phyloP scores from a whole-genome alignment of 1,140 invertebrate species.

The Anadara kagoshimensis region DNA sequence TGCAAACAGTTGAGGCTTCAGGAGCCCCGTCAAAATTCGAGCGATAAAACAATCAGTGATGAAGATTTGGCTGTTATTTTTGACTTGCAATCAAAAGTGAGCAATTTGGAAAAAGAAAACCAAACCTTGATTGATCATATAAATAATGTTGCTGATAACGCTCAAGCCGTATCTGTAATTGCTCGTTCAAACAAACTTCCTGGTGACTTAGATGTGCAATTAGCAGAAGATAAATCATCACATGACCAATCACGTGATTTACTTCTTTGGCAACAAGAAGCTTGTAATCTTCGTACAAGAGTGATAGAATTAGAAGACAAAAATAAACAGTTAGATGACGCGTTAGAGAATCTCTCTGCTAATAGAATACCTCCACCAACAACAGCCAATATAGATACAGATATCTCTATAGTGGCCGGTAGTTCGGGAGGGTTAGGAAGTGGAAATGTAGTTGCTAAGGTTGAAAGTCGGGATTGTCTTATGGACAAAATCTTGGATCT shows the following conservation, averaged over 20 bases:
- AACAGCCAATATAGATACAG: too few species aligned
- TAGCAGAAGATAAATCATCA: too few species aligned
- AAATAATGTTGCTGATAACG: too few species aligned
- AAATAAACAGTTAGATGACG: conserved; percentile 75
- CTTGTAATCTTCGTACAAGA: conserved; percentile 11
- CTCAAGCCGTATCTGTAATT: too few species aligned
- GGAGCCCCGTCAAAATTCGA: background rate
- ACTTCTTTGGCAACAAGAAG: too few species aligned
- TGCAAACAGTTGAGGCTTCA: background rate
- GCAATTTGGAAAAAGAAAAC: conserved; percentile 12
- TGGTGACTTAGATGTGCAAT: too few species aligned
- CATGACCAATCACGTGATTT: too few species aligned
- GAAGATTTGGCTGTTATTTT: too few species aligned
- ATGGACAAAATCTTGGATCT: conserved; percentile 66
- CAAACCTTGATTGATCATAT: background rate
- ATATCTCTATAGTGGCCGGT: too few species aligned
- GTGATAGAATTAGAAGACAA: conserved; percentile 35
- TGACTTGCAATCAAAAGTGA: conserved; percentile 13
- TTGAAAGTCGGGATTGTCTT: conserved; percentile 40
- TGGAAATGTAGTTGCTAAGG: background rate
- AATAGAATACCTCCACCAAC: too few species aligned
- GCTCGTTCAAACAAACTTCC: too few species aligned
- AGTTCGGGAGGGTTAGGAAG: background rate
- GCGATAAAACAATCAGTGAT: background rate
- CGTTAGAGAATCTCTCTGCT: conserved; percentile 59